phyloP scores from a whole-genome alignment of 2,113 vertebrate genomes.

The Bos indicus region DNA sequence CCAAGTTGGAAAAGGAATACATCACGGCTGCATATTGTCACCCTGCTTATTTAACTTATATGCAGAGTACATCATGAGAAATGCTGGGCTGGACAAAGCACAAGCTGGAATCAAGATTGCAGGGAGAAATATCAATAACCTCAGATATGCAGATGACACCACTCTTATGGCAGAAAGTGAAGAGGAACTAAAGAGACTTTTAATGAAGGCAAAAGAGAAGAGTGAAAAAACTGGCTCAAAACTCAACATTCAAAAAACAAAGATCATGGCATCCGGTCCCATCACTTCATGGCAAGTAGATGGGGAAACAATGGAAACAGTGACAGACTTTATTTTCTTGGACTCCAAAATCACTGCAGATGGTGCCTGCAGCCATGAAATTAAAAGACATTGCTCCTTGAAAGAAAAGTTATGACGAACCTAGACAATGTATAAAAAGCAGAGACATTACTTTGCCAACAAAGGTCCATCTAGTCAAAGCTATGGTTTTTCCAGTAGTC shows the following conservation, averaged over 20 bases:
- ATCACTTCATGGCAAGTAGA: background rate
- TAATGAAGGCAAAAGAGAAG: background rate
- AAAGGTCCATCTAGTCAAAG: background rate
- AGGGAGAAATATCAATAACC: background rate
- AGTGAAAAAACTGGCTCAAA: background rate
- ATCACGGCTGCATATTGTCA: background rate
- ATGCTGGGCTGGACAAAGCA: background rate
- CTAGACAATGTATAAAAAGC: background rate
- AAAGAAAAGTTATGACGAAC: background rate
- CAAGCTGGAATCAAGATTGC: background rate
- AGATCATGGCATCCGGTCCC: background rate
- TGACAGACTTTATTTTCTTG: background rate
- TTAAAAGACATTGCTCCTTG: background rate
- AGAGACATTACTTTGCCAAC: background rate
- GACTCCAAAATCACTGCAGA: background rate
- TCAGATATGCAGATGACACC: background rate
- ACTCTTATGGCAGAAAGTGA: background rate
- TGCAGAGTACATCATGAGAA: background rate
- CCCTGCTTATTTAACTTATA: background rate
- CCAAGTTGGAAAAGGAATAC: background rate
- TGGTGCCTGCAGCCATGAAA: background rate
- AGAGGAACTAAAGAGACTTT: background rate
- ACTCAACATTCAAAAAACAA: background rate
- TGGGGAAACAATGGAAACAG: background rate
- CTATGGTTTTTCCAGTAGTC: background rate